phyloP scores from a whole-genome alignment of 2,888 invertebrate species.

The Dryobota labecula region DNA sequence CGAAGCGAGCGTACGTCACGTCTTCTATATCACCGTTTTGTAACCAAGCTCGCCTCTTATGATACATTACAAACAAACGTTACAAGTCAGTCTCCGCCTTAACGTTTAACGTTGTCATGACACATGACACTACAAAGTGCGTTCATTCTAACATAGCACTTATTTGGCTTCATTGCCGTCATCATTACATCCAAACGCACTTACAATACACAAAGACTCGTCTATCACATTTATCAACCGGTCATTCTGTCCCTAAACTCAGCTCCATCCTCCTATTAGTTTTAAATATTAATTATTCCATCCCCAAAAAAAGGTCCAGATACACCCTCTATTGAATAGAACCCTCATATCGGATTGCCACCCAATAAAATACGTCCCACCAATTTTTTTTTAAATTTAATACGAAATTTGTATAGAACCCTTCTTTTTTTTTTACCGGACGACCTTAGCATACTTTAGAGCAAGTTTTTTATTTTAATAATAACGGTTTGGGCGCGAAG shows the following conservation, averaged over 20 bases:
- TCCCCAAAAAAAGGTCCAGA: conserved; percentile 41
- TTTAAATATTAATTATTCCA: conserved; percentile 59
- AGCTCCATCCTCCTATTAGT: conserved; percentile 40
- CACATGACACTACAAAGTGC: not conserved
- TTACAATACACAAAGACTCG: conserved; percentile 6
- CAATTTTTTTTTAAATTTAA: conserved; percentile 56
- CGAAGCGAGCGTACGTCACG: no score
- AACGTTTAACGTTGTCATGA: conserved; percentile 5
- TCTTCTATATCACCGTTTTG: no score
- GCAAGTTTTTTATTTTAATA: conserved; percentile 75
- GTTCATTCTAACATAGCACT: conserved; percentile 22
- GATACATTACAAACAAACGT: no score
- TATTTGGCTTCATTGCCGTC: conserved; percentile 40
- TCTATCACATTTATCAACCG: conserved; percentile 14
- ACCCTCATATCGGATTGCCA: conserved; percentile 64
- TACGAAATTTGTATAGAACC: conserved; percentile 56
- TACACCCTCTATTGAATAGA: conserved; percentile 52
- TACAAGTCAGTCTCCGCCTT: no score
- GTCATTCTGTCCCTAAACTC: conserved; percentile 19
- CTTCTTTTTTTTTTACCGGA: conserved; percentile 62
- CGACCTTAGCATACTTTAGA: conserved; percentile 73
- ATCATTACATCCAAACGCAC: conserved; percentile 24
- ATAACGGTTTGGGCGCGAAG: conserved; percentile 76
- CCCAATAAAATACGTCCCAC: conserved; percentile 65
- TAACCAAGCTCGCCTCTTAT: no score